Evolutionary conservation across 2,797 vertebrate species (phyloP).

Genomic region (Rallus crepitans): DNA sequence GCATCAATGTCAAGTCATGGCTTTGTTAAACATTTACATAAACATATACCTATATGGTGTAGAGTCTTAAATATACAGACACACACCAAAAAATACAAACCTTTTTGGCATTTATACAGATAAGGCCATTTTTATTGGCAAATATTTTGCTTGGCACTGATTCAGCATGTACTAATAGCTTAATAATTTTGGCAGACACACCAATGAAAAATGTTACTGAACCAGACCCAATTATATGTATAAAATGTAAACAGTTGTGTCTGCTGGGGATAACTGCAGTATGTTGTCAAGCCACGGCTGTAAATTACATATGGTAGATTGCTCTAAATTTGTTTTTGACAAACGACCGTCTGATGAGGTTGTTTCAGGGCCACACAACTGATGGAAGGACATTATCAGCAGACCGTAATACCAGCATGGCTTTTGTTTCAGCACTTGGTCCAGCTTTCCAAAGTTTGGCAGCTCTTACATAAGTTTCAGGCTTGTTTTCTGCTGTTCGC

Average conservation of each 20-base stretch:
- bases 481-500: neutral
- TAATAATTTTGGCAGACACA: slow-evolving; percentile 46
- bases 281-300: slow-evolving; percentile 28
- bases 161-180: slow-evolving; percentile 57
- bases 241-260: slow-evolving; percentile 61
- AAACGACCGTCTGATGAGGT: neutral
- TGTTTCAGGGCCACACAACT: slow-evolving; percentile 1
- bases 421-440: slow-evolving; percentile 21
- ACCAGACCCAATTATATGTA: slow-evolving; percentile 53
- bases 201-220: slow-evolving; percentile 59
- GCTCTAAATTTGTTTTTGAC: slow-evolving; percentile 57
- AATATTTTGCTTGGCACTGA: neutral
- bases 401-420: neutral
- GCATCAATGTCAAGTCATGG: neutral
- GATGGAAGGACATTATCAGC: slow-evolving; percentile 22
- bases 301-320: slow-evolving; percentile 43
- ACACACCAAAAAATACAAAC: slow-evolving; percentile 13
- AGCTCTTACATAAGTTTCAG: neutral
- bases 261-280: slow-evolving; percentile 42
- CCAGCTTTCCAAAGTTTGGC: slow-evolving; percentile 21
- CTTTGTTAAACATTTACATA: neutral
- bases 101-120: slow-evolving; percentile 59
- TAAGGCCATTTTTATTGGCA: slow-evolving; percentile 61
- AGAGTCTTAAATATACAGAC: neutral
- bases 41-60: neutral